Evolutionary conservation across 2,797 vertebrate species (phyloP).

Genomic region (Morus bassanus): DNA sequence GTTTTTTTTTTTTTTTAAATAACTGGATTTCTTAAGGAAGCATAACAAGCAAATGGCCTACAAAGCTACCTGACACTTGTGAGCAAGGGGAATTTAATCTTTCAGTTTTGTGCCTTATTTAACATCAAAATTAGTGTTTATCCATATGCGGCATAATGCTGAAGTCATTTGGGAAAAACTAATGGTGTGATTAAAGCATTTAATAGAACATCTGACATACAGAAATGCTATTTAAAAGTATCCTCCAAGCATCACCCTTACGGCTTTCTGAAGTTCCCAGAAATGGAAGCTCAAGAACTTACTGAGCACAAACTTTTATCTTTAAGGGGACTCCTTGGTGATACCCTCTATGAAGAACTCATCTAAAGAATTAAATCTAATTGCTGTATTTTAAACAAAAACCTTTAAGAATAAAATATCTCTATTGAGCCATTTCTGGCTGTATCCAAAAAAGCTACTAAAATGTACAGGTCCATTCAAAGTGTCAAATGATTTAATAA

Average conservation of each 20-base stretch:
- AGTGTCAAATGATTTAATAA: not conserved
- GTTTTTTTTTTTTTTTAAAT: not conserved
- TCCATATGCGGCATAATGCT: not conserved
- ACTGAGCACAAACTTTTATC: not conserved
- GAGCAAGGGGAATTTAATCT: not conserved
- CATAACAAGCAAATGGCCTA: not conserved
- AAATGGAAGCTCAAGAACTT: not conserved
- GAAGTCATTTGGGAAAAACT: not conserved
- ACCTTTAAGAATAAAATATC: not conserved
- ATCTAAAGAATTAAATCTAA: not conserved
- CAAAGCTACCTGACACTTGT: not conserved
- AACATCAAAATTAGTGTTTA: not conserved
- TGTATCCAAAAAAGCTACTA: not conserved
- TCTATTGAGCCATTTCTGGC: not conserved
- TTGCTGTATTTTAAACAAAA: not conserved
- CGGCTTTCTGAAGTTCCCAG: not conserved
- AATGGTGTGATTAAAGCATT: not conserved
- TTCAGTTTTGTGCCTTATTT: not conserved
- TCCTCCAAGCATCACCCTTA: not conserved
- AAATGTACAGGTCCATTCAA: not conserved
- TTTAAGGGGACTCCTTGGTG: not conserved
- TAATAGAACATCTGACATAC: not conserved
- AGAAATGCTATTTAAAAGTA: not conserved
- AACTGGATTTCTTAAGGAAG: not conserved
- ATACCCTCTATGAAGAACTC: not conserved